Evolutionary conservation across 2,888 invertebrate species (phyloP).

Genomic region (Lasius platythorax): DNA sequence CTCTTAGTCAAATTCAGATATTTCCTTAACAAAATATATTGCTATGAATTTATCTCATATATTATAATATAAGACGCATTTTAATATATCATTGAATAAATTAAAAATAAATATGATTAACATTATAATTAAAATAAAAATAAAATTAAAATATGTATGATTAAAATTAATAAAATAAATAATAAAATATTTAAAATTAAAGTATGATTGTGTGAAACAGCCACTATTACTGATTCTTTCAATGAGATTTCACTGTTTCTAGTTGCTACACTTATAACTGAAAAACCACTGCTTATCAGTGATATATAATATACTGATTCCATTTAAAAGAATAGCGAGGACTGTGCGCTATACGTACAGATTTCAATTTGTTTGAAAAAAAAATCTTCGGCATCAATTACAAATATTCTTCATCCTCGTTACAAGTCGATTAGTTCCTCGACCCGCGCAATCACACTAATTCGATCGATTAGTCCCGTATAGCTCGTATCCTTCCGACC

Average conservation of each 20-base stretch:
- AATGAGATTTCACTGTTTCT: no score
- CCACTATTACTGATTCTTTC: no score
- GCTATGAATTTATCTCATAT: neutral
- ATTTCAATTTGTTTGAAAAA: neutral
- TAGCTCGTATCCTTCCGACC: constrained; percentile 26
- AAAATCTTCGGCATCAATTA: neutral
- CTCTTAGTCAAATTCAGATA: neutral
- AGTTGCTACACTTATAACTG: no score
- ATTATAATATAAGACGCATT: no score
- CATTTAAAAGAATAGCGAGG: neutral
- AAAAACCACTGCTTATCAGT: no score
- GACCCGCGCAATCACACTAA: neutral
- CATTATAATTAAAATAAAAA: no score
- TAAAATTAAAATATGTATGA: neutral
- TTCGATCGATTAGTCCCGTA: neutral
- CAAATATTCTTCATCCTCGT: neutral
- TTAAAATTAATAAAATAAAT: no score
- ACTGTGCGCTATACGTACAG: neutral
- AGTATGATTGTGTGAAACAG: no score
- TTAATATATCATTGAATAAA: no score
- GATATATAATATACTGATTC: neutral
- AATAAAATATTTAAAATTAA: no score
- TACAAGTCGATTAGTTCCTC: neutral
- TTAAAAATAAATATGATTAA: no score
- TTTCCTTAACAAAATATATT: neutral